Base-by-base conservation (phyloP, 2,113 vertebrate genomes). In the Charadrius vociferus region DNA sequence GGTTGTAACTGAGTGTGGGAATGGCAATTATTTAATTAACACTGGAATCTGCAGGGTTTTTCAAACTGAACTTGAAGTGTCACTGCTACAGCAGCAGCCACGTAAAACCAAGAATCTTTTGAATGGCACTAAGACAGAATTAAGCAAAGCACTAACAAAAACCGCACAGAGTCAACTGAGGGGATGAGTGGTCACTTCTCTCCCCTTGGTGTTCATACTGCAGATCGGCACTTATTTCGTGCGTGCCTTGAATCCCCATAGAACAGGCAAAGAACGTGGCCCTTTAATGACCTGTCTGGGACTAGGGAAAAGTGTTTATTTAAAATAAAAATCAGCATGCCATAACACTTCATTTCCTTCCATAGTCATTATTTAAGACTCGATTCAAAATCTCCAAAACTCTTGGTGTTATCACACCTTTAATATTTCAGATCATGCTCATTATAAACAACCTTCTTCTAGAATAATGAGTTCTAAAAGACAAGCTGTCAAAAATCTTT, bases 401-500 rank as follows among this genome's bases (percentile, higher is more conserved):
- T 88, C 27, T 61, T 77, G 34, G 36, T 93, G 24, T 88, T 94
- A 91, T 72, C 79, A 68, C 5, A 4, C 36, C 10, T 78, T 96
- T 68, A 90, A 75, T 90, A 85, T 86, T 94, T 93, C 55, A 70
- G 71, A 78, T 58, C 37, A 37, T 58, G 45, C 66, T 91, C 73
- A 84, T 93, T 96, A 93, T 86, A 93, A 96, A 96, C 78, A 81
- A 65, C 37, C 36, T 86, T 14, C 63, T 62, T 80, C 75, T 41
- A 56, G 72, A 95, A 90, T 89, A 95, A 96, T 50, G 71, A 52
- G 41, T 74, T 81, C 77, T 77, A 63, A 81, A 93, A 89, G 63
- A 83, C 67, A 92, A 88, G 82, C 86, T 97, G 95, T 96, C 90
- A 94, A 93, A 95, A 93, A 37, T 81, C 49, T 58, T 78, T 49